Conservation (phyloP, 1,140 invertebrate genomes). For the Drosophila lacertosa region DNA sequence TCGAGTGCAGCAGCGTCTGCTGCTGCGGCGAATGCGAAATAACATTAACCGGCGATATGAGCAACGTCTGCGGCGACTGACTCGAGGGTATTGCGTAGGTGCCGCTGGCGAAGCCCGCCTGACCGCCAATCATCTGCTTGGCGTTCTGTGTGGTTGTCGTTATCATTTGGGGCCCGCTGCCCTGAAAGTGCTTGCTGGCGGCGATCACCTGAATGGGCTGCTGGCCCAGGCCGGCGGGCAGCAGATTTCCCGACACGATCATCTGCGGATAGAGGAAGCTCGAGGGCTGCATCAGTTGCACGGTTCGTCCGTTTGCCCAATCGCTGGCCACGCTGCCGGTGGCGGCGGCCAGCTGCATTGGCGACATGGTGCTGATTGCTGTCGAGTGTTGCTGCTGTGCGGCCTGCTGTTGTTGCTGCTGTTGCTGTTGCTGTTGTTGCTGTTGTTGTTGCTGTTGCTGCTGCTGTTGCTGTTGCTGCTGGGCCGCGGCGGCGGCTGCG, state of each 20-base stretch:
- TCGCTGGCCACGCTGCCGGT: constrained; percentile 85
- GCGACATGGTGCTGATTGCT: constrained; percentile 84
- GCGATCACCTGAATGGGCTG: constrained; percentile 90
- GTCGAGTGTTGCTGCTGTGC: constrained; percentile 85
- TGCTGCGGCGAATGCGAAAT: constrained; percentile 89
- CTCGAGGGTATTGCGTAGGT: constrained; percentile 90
- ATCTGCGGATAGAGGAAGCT: constrained; percentile 91
- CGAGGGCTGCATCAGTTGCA: constrained; percentile 94
- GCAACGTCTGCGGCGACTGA: constrained; percentile 90
- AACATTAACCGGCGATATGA: constrained; percentile 91
- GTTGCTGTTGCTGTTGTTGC: constrained; percentile 80
- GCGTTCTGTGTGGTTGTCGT: constrained; percentile 88
- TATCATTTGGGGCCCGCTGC: constrained; percentile 91
- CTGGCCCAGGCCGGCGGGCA: constrained; percentile 90
- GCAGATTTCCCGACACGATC: constrained; percentile 91
- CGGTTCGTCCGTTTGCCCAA: constrained; percentile 86
- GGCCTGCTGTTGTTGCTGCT: constrained; percentile 62
- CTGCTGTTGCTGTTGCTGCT: constrained; percentile 17
- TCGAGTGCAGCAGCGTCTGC: constrained; percentile 76
- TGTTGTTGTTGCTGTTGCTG: constrained; percentile 57
- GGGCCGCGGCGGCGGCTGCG: constrained; percentile 68
- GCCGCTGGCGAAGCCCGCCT: constrained; percentile 85
- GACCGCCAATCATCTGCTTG: constrained; percentile 87
- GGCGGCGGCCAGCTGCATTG: constrained; percentile 84
- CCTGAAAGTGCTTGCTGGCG: constrained; percentile 92